A percentile compares a stretch with the other conserved stretches of the same genome.
Conservation (phyloP, 64 coral and sea anemone species). For the Actinia equina region DNA sequence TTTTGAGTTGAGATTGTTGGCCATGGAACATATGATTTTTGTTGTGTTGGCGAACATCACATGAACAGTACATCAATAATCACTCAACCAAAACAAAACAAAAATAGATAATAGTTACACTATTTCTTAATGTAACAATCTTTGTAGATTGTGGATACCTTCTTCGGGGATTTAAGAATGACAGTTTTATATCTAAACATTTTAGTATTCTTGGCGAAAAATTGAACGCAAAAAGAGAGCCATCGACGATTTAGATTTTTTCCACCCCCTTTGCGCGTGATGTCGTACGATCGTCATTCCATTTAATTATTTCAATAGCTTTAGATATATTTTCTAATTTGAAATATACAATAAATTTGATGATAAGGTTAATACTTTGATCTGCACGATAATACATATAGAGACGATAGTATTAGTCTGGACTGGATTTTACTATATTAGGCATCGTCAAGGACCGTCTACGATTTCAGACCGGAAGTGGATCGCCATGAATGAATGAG, state of each 20-base stretch:
- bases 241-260: not conserved
- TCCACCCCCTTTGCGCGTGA: not conserved
- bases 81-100: not conserved
- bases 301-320: not conserved
- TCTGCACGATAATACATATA: not conserved
- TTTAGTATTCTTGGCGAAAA: not conserved
- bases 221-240: not conserved
- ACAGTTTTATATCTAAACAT: not conserved
- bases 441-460: not conserved
- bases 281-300: not conserved
- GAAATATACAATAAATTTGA: not conserved
- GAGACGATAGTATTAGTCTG: not conserved
- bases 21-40: not conserved
- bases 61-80: not conserved
- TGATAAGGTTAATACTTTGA: not conserved
- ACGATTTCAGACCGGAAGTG: slow-evolving; percentile 1
- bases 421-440: not conserved
- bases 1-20: not conserved
- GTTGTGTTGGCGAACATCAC: not conserved
- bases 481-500: not conserved
- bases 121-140: not conserved
- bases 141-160: not conserved
- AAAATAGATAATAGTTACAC: not conserved
- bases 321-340: not conserved
- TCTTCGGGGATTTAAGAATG: not conserved